Base-by-base conservation (phyloP, 2,888 invertebrate genomes). In the Torymus auratus region DNA sequence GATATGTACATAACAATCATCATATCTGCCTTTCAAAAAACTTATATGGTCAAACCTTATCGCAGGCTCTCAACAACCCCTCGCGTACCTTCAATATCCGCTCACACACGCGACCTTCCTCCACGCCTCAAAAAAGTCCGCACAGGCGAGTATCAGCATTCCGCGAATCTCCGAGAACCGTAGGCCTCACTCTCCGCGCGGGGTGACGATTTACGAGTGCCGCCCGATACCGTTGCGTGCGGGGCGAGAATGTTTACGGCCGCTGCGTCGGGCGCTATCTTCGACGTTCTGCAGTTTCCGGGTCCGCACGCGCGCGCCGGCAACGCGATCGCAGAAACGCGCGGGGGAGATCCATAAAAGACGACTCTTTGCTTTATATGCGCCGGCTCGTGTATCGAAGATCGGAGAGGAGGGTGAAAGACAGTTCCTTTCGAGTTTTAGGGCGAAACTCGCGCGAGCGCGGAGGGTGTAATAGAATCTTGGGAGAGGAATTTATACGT, bases 391-490 rank as follows among this genome's bases (percentile, higher is more conserved):
- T 17, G 60, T 13, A 68, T 23, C n/a, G 69, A 41, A 41, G 41
- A 41, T 41, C 41, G 41, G 41, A 7, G 41, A 41, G 41, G 41
- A 41, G 41, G 41, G 41, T 41, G 41, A 41, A 41, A 41, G 41
- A 7, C 41, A 28, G 75, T 68, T 76, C 4, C 62, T 72, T 53
- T 53, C 41, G 55, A 67, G 41, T 61, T 78, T 73, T 73, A 73
- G 28, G 60, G 72, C 41, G 68, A 23, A 61, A 56, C 60, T 78
- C 68, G 41, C 7, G 41, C 5, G 41, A 7, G 7, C 7, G 41
- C 41, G 15, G 69, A 79, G 70, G 60, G 70, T 53, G 70, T 80
- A 69, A 79, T 58, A 69, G 73, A 79, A 79, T 74, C 62, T 60
- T 52, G 28, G 41, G 28, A 50, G 62, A 23, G 61, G 62, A 28